A percentile compares a stretch with the other conserved stretches of the same genome.
These are phyloP conservation scores for Scolanthus callimorphus DNA, from an alignment of 92 coral and sea anemone genomes.

Conservation along the genomic window DNA sequence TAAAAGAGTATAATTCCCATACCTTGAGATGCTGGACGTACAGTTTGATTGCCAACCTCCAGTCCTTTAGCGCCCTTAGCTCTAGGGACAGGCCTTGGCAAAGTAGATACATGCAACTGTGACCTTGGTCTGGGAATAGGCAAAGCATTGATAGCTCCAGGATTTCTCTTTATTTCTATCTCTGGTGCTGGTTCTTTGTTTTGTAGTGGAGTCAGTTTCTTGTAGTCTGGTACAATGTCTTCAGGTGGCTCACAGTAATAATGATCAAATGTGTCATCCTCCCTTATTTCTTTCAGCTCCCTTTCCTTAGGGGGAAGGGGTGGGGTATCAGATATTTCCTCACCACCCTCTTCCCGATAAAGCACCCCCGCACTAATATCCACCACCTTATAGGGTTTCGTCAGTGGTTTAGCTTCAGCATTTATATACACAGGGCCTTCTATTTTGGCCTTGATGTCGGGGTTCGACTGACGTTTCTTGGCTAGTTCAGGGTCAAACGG, in stretches of 20 bases:
- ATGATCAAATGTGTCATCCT: slow-evolving; percentile 41
- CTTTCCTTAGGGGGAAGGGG: slow-evolving; percentile 80
- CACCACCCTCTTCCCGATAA: slow-evolving; percentile 25
- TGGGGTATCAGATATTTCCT: slow-evolving; percentile 46
- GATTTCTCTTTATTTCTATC: slow-evolving; percentile 10
- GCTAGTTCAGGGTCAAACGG: not conserved
- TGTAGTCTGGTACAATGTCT: slow-evolving; percentile 37
- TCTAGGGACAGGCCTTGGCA: slow-evolving; percentile 78
- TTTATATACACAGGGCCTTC: slow-evolving; percentile 46
- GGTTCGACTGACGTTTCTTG: slow-evolving; percentile 38
- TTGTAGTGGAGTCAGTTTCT: slow-evolving; percentile 15
- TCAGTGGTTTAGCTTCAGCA: slow-evolving; percentile 44
- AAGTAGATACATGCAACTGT: slow-evolving; percentile 52
- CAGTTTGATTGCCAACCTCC: slow-evolving; percentile 3
- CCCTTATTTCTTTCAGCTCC: slow-evolving; percentile 40
- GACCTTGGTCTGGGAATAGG: slow-evolving; percentile 88
- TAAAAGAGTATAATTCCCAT: slow-evolving; percentile 1
- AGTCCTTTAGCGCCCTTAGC: slow-evolving; percentile 32
- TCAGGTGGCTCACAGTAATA: slow-evolving; percentile 80
- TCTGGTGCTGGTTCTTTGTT: slow-evolving; percentile 18
- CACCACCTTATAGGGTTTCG: slow-evolving; percentile 86
- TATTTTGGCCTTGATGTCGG: slow-evolving; percentile 32
- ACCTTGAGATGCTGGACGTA: slow-evolving; percentile 36
- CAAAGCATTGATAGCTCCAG: slow-evolving; percentile 7
- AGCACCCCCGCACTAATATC: slow-evolving; percentile 71